These are phyloP conservation scores for Esperia sulphurella DNA, from an alignment of 2,888 invertebrate genomes.

Conservation along the genomic window DNA sequence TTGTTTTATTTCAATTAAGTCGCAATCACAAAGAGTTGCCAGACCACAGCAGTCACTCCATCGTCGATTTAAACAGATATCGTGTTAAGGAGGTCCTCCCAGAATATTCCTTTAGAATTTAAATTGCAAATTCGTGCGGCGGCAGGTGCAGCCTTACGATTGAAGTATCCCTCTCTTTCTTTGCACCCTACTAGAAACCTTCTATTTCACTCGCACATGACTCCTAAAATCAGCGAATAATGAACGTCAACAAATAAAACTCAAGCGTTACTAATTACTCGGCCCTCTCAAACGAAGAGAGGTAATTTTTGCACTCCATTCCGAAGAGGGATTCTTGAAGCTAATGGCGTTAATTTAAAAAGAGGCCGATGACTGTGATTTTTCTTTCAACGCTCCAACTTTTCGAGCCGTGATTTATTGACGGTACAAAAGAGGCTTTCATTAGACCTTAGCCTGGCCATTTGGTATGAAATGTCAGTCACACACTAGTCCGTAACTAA, in stretches of 20 bases:
- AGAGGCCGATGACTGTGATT: slow-evolving; percentile 73
- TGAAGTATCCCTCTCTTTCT: slow-evolving; percentile 54
- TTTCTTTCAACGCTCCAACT: slow-evolving; percentile 58
- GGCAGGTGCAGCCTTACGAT: slow-evolving; percentile 73
- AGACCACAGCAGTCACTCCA: slow-evolving; percentile 69
- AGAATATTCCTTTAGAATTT: slow-evolving; percentile 75
- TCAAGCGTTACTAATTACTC: slow-evolving; percentile 79
- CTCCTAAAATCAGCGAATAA: slow-evolving; percentile 71
- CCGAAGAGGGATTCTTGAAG: slow-evolving; percentile 70
- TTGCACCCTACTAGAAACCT: slow-evolving; percentile 36
- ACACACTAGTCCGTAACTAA: slow-evolving; percentile 56
- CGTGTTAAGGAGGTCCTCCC: slow-evolving; percentile 78
- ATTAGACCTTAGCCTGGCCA: slow-evolving; percentile 16
- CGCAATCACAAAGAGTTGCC: slow-evolving; percentile 68
- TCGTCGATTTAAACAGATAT: slow-evolving; percentile 79
- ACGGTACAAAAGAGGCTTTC: slow-evolving; percentile 37
- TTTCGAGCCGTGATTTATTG: slow-evolving; percentile 68
- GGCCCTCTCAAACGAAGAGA: slow-evolving; percentile 66
- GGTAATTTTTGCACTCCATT: slow-evolving; percentile 77
- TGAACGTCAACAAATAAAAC: slow-evolving; percentile 79
- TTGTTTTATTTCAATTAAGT: slow-evolving; percentile 76
- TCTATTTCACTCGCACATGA: slow-evolving; percentile 43
- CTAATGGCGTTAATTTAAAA: slow-evolving; percentile 79
- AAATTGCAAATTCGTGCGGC: slow-evolving; percentile 78
- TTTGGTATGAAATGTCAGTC: slow-evolving; percentile 55